Conservation (phyloP, 2,888 invertebrate genomes). For the Perdita meconis region DNA sequence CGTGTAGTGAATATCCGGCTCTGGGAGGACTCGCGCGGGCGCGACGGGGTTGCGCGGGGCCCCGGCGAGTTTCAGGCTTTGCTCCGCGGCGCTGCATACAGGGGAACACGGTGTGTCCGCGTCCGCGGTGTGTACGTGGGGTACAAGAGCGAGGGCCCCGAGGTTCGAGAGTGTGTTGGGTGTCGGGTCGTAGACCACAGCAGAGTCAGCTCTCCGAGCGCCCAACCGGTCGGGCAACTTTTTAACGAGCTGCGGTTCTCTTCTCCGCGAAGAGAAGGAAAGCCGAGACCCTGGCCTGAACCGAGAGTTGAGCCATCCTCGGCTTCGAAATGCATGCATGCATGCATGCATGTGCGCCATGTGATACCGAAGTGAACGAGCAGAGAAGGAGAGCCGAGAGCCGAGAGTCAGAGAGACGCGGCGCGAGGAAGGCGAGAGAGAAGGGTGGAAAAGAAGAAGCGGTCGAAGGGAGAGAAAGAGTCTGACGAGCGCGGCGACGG, state of each 20-base stretch:
- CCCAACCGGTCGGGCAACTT: constrained; percentile 84
- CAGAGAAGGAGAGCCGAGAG: constrained; percentile 63
- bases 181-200: constrained; percentile 83
- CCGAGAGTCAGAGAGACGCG: no score
- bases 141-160: constrained; percentile 41
- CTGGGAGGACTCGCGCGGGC: constrained; percentile 44
- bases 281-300: constrained; percentile 77
- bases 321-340: constrained; percentile 80
- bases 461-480: not conserved
- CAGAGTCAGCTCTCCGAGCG: constrained; percentile 79
- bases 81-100: constrained; percentile 37
- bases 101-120: constrained; percentile 28
- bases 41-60: constrained; percentile 27
- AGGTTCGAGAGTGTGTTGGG: constrained; percentile 70
- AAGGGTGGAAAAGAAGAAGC: constrained; percentile 32
- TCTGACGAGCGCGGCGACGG: constrained; percentile 5
- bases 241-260: constrained; percentile 82
- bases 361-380: constrained; percentile 73
- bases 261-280: constrained; percentile 74
- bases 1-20: constrained; percentile 75
- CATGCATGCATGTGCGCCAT: constrained; percentile 76
- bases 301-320: constrained; percentile 81
- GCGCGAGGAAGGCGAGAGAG: constrained; percentile 1
- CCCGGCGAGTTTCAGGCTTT: constrained; percentile 53
- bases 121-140: constrained; percentile 27